Percentiles rank a stretch among this genome's conserved stretches.
phyloP scores from a whole-genome alignment of 2,888 invertebrate species.

The Polydesmus complanatus region DNA sequence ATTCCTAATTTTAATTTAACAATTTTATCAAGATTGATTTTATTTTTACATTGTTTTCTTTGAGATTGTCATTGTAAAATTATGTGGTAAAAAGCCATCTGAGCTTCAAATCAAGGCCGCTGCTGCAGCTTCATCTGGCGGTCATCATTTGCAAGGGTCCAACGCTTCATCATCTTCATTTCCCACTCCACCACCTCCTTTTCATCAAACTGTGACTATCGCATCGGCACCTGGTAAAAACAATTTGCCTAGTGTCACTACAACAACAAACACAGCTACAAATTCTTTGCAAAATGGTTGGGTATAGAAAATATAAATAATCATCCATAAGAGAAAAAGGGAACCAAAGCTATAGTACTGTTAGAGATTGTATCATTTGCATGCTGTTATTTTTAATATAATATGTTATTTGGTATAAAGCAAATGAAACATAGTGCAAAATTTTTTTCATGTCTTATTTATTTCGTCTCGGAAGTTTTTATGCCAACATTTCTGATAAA shows the following conservation, averaged over 20 bases:
- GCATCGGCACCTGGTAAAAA: background rate
- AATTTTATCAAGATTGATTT: no score
- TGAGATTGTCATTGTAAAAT: conserved; percentile 18
- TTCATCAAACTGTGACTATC: background rate
- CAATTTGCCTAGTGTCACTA: background rate
- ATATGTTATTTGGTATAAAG: background rate
- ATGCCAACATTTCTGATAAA: no score
- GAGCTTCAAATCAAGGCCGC: background rate
- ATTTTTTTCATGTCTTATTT: no score
- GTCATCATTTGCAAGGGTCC: background rate
- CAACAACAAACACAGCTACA: background rate
- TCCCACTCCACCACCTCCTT: background rate
- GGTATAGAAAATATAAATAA: background rate
- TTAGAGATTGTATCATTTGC: background rate
- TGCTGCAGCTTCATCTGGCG: background rate
- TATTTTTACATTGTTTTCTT: conserved; percentile 2
- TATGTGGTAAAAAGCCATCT: conserved; percentile 20
- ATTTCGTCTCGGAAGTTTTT: no score
- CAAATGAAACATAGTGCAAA: background rate
- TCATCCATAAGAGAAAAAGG: no score
- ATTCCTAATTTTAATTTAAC: conserved; percentile 35
- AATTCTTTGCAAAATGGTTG: background rate
- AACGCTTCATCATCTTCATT: background rate
- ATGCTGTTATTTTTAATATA: background rate
- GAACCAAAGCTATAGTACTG: background rate